A percentile compares a stretch with the other conserved stretches of the same genome.
Evolutionary conservation across 2,888 invertebrate species (phyloP).

Genomic region (Spodoptera littoralis): DNA sequence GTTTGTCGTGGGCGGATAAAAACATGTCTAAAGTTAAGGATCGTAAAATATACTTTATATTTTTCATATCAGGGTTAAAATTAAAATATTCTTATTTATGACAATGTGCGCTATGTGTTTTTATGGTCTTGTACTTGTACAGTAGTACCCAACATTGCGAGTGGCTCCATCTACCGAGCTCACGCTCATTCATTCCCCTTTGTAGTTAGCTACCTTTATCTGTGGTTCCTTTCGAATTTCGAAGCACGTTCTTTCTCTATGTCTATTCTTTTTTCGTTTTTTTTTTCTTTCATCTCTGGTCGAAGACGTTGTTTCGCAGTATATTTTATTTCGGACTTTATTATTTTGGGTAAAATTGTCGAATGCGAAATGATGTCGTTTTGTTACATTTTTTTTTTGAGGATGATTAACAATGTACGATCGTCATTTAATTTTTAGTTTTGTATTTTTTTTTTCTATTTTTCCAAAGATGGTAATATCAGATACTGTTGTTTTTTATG

Average conservation of each 20-base stretch:
- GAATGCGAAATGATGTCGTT: constrained; percentile 47
- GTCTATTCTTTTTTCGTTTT: constrained; percentile 18
- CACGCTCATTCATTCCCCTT: constrained; percentile 43
- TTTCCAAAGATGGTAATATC: background rate
- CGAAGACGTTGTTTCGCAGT: constrained; percentile 42
- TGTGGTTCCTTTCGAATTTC: constrained; percentile 51
- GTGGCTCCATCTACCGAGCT: constrained; percentile 62
- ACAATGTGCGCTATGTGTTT: constrained; percentile 51
- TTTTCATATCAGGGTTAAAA: background rate
- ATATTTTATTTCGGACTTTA: constrained; percentile 8
- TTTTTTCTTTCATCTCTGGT: constrained; percentile 5
- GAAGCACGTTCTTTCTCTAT: constrained; percentile 48
- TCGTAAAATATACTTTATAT: too few species aligned
- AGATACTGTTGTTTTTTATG: too few species aligned
- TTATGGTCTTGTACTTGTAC: constrained; percentile 55
- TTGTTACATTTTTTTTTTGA: constrained; percentile 11
- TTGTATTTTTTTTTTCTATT: constrained; percentile 3
- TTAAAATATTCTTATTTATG: constrained; percentile 42
- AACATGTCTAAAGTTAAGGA: too few species aligned
- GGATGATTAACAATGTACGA: too few species aligned
- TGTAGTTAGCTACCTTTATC: constrained; percentile 53
- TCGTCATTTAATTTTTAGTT: background rate
- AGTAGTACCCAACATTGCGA: constrained; percentile 53
- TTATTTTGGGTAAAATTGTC: constrained; percentile 3
- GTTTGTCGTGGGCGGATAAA: too few species aligned